Conservation (phyloP, 2,113 vertebrate genomes). For the Megaleporinus macrocephalus region DNA sequence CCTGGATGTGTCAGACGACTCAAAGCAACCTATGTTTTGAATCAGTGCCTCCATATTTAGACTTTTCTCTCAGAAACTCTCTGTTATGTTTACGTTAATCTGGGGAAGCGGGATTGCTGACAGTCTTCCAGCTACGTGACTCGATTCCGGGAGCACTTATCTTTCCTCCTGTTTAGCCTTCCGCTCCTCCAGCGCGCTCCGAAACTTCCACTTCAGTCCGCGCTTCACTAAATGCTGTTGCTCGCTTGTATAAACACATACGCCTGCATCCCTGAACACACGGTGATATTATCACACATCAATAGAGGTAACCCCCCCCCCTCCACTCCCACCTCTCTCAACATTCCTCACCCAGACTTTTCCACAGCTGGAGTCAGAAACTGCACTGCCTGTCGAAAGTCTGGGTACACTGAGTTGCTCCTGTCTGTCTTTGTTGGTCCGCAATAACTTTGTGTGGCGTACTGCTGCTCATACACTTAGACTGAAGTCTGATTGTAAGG, state of each 20-base stretch:
- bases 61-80: not conserved
- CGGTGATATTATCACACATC: not conserved
- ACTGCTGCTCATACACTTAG: no score
- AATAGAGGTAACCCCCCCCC: not conserved
- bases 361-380: no score
- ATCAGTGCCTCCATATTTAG: not conserved
- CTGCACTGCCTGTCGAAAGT: not conserved
- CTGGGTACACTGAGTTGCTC: not conserved
- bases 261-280: not conserved
- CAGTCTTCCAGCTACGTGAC: conserved; percentile 3
- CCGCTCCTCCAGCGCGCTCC: not conserved
- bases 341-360: not conserved
- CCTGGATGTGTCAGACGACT: not conserved
- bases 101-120: not conserved
- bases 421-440: no score
- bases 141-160: not conserved
- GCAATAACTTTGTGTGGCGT: no score
- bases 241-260: not conserved
- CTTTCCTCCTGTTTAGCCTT: not conserved
- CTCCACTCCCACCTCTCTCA: no score
- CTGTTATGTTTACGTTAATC: conserved; percentile 1
- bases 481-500: no score
- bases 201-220: not conserved
- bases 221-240: not conserved
- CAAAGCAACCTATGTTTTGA: not conserved